Conservation (phyloP, 2,888 invertebrate genomes). For the Eupithecia insigniata region DNA sequence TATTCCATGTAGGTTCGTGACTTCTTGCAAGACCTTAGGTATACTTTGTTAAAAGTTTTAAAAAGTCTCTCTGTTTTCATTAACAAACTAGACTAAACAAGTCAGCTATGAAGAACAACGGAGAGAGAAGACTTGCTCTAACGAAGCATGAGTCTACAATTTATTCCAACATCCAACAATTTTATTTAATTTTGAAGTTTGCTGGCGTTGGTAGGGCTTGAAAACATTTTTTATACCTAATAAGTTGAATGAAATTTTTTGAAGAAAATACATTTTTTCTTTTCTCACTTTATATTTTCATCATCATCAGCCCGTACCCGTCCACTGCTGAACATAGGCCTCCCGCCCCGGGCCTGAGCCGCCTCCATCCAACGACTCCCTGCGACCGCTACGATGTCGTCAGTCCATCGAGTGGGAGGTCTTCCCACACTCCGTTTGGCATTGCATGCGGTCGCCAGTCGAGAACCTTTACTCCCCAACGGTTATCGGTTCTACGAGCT, state of each 20-base stretch:
- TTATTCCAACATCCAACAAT: slow-evolving; percentile 39
- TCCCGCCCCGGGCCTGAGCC: too few species aligned
- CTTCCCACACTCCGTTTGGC: too few species aligned
- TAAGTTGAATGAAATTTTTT: not conserved
- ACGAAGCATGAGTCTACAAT: slow-evolving; percentile 38
- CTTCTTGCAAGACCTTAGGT: not conserved
- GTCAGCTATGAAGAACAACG: slow-evolving; percentile 22
- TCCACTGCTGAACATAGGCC: too few species aligned
- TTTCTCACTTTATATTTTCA: too few species aligned
- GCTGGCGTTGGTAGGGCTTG: slow-evolving; percentile 33
- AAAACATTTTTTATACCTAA: slow-evolving; percentile 33
- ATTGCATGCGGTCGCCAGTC: too few species aligned
- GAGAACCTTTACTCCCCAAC: too few species aligned
- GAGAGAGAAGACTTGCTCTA: slow-evolving; percentile 20
- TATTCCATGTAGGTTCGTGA: not conserved
- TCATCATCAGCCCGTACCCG: too few species aligned
- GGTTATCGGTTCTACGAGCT: too few species aligned
- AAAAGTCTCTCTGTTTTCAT: not conserved
- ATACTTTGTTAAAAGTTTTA: not conserved
- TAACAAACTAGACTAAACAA: slow-evolving; percentile 7
- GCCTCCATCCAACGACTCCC: too few species aligned
- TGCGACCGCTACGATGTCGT: too few species aligned
- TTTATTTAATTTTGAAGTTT: slow-evolving; percentile 38
- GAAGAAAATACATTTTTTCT: too few species aligned
- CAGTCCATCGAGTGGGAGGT: too few species aligned